Base-by-base conservation (phyloP, 2,113 vertebrate genomes). In the Poicephalus meyeri region DNA sequence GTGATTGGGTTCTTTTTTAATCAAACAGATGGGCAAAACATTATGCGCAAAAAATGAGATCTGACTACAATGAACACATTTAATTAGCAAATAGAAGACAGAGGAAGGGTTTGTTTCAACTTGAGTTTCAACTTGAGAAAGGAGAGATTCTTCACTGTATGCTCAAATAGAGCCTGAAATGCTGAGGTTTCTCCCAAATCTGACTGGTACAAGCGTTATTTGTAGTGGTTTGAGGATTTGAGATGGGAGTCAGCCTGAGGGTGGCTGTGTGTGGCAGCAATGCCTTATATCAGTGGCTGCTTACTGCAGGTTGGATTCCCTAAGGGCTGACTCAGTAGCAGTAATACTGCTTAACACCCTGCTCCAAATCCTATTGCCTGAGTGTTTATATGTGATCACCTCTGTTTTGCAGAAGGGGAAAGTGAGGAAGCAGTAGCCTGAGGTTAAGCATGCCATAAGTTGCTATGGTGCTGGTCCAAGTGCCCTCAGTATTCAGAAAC, bases 1-100 rank as follows among this genome's bases (percentile, higher is more conserved):
- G 83, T 92, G 85, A 76, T 83, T 91, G 84, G 37, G 64, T 77
- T 94, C 86, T 92, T 97, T 91, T 93, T 93, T 87, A 94, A 91
- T 88, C 92, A 93, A 92, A 86, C 96, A 97, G 95, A 96, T 92
- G 91, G 85, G 72, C 80, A 87, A 96, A 95, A 96, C 78, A 91
- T 91, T 88, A 69, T 71, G 81, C 72, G 79, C 86, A 63, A 93
- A 93, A 95, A 93, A 86, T 91, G 88, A 91, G 73, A 82, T 83
- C 88, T 73, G 91, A 88, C 89, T 92, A 94, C 91, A 93, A 96
- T 85, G 74, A 84, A 74, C 4, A 3, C 33, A 42, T 73, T 95
- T 91, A 88, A 97, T 96, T 92, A 89, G 73, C 53, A 80, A 91
- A 73, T 80, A 94, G 91, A 96, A 87, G 88, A 47, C 52, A 70